Evolutionary conservation across 2,888 invertebrate species (phyloP).

Genomic region (Schizaphis graminum): DNA sequence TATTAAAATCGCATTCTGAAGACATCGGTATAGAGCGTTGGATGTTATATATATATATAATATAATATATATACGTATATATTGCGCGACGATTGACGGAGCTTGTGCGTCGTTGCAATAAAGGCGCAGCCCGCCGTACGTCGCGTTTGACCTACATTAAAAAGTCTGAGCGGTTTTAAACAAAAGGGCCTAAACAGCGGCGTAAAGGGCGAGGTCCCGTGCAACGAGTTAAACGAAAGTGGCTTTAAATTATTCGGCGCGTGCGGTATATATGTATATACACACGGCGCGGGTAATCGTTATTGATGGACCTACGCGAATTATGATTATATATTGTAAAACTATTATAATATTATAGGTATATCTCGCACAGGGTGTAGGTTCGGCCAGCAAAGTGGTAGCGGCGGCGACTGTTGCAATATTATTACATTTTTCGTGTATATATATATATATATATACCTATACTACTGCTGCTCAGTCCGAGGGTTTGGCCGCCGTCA

Average conservation of each 20-base stretch:
- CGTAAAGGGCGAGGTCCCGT: slow-evolving; percentile 45
- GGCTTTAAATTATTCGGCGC: background rate
- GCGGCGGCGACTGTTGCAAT: background rate
- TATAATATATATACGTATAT: too few relatives aligned
- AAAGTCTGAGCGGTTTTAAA: background rate
- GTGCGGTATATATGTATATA: background rate
- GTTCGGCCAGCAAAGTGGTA: background rate
- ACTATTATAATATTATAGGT: background rate
- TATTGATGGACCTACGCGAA: slow-evolving; percentile 18
- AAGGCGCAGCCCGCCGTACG: slow-evolving; percentile 28
- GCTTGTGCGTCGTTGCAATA: background rate
- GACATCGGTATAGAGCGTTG: too few relatives aligned
- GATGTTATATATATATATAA: too few relatives aligned
- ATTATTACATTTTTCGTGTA: background rate
- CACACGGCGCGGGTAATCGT: background rate
- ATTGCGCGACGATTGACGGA: background rate
- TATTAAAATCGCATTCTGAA: too few relatives aligned
- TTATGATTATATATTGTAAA: background rate
- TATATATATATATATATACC: too few relatives aligned
- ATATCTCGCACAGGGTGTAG: background rate
- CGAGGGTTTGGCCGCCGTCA: background rate
- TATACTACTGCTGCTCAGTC: background rate
- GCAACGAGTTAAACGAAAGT: background rate
- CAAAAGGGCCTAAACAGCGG: background rate
- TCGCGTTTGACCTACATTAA: slow-evolving; percentile 44